Evolutionary conservation across 2,888 invertebrate genomes (phyloP).

Genomic region (Pheosia tremula): DNA sequence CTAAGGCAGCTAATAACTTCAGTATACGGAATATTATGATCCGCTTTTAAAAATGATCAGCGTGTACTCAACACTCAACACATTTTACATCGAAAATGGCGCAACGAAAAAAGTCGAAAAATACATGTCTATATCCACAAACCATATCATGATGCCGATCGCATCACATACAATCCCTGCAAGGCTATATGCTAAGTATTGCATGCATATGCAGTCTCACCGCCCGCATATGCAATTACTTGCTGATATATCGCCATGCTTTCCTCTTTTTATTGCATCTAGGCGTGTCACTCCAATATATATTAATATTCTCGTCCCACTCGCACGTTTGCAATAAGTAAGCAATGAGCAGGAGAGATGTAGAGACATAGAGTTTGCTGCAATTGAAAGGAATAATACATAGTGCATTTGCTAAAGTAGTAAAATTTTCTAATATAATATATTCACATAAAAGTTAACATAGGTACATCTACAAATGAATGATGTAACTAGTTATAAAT

Average conservation of each 20-base stretch:
- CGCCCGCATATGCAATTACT: slow-evolving; percentile 6
- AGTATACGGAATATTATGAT: too few relatives aligned
- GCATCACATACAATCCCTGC: background rate
- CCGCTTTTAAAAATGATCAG: too few relatives aligned
- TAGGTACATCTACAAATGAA: too few relatives aligned
- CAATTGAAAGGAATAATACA: background rate
- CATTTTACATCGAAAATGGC: background rate
- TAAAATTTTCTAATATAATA: background rate
- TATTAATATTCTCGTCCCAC: background rate
- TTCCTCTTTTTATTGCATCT: slow-evolving; percentile 3
- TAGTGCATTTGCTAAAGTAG: background rate
- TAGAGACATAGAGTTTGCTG: background rate
- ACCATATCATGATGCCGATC: background rate
- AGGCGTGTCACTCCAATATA: background rate
- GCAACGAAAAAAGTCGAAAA: background rate
- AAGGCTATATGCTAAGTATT: background rate
- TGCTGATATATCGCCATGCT: slow-evolving; percentile 1
- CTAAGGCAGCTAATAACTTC: too few relatives aligned
- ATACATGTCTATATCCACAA: background rate
- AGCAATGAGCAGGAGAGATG: background rate
- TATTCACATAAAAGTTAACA: too few relatives aligned
- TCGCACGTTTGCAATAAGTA: slow-evolving; percentile 1
- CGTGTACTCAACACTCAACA: background rate
- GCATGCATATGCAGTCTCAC: background rate
- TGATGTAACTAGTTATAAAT: too few relatives aligned